Percentiles rank a stretch among this genome's conserved stretches.
These are phyloP conservation scores for Phasia obesa DNA, from an alignment of 2,888 invertebrate genomes.

Conservation along the genomic window DNA sequence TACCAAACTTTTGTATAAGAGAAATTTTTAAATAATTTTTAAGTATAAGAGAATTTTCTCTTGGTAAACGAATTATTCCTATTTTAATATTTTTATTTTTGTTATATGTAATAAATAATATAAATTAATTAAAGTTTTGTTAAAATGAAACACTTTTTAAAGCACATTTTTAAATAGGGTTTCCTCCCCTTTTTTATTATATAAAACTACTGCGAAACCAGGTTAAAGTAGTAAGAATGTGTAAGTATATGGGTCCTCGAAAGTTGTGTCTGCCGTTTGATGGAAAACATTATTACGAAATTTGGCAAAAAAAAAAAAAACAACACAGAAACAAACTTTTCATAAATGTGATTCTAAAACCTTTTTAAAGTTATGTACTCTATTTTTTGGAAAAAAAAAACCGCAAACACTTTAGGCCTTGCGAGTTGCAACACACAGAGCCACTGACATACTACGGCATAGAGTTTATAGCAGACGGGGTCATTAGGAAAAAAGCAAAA, in stretches of 20 bases:
- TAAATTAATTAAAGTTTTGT: too few species aligned
- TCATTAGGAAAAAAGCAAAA: not conserved
- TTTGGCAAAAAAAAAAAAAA: constrained; percentile 4
- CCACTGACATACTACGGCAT: constrained; percentile 8
- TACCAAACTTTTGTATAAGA: not conserved
- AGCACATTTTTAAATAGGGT: not conserved
- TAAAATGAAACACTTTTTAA: too few species aligned
- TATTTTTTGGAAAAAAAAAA: not conserved
- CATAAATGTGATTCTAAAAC: constrained; percentile 36
- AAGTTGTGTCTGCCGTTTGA: constrained; percentile 50
- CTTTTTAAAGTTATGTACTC: not conserved
- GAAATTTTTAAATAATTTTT: not conserved
- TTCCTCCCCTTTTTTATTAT: constrained; percentile 7
- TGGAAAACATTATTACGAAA: constrained; percentile 34
- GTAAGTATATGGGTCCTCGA: constrained; percentile 18
- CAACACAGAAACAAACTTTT: constrained; percentile 36
- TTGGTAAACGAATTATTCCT: not conserved
- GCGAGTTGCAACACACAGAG: constrained; percentile 21
- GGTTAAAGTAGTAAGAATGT: constrained; percentile 35
- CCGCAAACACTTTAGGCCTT: constrained; percentile 54
- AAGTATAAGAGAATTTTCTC: not conserved
- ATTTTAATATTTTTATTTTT: too few species aligned
- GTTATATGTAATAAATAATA: too few species aligned
- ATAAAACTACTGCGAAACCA: constrained; percentile 30
- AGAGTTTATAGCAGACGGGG: constrained; percentile 14